phyloP scores from a whole-genome alignment of 2,113 vertebrate species.

The Bolborhynchus lineola region DNA sequence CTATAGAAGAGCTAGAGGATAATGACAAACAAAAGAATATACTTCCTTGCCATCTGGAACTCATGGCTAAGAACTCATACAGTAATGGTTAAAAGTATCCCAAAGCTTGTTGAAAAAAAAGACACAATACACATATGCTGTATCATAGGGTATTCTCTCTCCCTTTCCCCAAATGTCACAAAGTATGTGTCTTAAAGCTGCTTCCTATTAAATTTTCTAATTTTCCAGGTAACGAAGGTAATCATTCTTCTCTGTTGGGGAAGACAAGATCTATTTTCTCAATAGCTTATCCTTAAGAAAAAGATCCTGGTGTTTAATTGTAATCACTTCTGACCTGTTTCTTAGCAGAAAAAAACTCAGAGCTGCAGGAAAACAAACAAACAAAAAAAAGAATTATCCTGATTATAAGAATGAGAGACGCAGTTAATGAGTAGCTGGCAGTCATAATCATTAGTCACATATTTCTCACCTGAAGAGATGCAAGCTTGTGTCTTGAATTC shows the following conservation, averaged over 20 bases:
- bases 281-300: neutral
- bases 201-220: neutral
- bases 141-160: neutral
- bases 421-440: neutral
- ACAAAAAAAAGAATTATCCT: neutral
- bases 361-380: neutral
- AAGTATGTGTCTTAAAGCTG: neutral
- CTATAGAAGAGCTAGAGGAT: neutral
- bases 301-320: neutral
- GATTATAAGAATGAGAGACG: neutral
- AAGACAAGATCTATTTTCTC: neutral
- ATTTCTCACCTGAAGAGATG: constrained; percentile 82
- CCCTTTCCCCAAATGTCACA: neutral
- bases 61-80: neutral
- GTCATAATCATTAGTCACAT: neutral
- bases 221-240: neutral
- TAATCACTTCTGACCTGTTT: neutral
- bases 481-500: constrained; percentile 77
- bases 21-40: neutral
- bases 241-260: neutral
- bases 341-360: neutral
- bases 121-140: neutral
- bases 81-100: neutral
- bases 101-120: neutral
- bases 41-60: neutral